A percentile compares a stretch with the other conserved stretches of the same genome.
Conservation (phyloP, 2,888 invertebrate genomes). For the Nyleta sp. region DNA sequence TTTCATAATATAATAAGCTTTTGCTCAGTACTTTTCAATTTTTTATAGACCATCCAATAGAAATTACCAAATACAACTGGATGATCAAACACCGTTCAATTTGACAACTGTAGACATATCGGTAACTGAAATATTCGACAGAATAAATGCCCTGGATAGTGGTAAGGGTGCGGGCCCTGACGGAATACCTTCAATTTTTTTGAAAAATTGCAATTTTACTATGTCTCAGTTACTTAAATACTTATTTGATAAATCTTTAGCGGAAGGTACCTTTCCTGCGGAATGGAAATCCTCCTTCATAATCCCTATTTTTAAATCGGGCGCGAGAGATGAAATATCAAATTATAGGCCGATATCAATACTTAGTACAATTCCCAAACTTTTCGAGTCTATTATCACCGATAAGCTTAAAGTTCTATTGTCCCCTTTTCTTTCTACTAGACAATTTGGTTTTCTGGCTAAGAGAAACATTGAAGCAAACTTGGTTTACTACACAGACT, state of each 20-base stretch:
- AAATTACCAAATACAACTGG: not conserved
- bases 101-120: no score
- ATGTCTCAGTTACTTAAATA: not conserved
- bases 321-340: not conserved
- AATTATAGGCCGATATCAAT: not conserved
- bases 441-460: slow-evolving; percentile 15
- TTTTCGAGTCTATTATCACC: not conserved
- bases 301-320: not conserved
- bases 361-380: slow-evolving; percentile 4
- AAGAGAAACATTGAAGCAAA: slow-evolving; percentile 12
- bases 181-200: not conserved
- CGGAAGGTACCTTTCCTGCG: not conserved
- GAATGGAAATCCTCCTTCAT: slow-evolving; percentile 1
- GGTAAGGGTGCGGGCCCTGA: not conserved
- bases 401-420: not conserved
- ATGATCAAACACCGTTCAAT: not conserved
- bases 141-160: not conserved
- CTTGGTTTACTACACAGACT: not conserved
- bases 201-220: slow-evolving; percentile 6
- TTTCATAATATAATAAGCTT: no score
- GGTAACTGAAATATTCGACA: not conserved
- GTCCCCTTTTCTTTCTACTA: not conserved
- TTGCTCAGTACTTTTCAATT: not conserved
- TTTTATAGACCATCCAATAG: not conserved
- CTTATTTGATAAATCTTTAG: not conserved